A percentile compares a stretch with the other conserved stretches of the same genome.
These are phyloP conservation scores for Drosophila serrata DNA, from an alignment of 1,140 invertebrate species.

Conservation along the genomic window DNA sequence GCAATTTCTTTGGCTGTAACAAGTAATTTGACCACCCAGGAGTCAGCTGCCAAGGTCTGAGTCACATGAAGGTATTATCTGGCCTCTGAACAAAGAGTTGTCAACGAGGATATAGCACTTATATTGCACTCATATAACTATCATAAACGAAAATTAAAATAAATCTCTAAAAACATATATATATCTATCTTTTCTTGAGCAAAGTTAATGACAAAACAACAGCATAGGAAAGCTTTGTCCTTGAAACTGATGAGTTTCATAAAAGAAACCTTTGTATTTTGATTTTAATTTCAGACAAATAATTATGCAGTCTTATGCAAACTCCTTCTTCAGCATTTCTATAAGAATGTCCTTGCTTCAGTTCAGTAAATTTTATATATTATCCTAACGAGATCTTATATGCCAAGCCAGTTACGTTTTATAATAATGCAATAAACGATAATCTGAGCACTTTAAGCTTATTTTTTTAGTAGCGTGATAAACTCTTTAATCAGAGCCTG, in stretches of 20 bases:
- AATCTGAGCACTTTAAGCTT: slow-evolving; percentile 33
- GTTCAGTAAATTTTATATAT: not conserved
- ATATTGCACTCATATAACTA: not conserved
- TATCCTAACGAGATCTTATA: slow-evolving; percentile 4
- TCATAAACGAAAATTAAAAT: not conserved
- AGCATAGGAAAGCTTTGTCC: not conserved
- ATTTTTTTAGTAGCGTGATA: slow-evolving; percentile 22
- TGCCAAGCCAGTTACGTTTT: slow-evolving; percentile 10
- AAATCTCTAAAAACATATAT: not conserved
- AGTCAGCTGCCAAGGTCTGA: slow-evolving; percentile 53
- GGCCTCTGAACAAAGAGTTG: not conserved
- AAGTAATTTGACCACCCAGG: slow-evolving; percentile 58
- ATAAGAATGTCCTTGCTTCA: not conserved
- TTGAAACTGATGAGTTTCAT: not conserved
- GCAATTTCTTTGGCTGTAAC: slow-evolving; percentile 68
- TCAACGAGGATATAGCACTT: not conserved
- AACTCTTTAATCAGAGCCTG: slow-evolving; percentile 41
- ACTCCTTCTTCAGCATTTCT: not conserved
- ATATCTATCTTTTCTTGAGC: not conserved
- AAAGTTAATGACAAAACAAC: not conserved
- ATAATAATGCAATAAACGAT: slow-evolving; percentile 25
- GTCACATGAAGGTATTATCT: not conserved
- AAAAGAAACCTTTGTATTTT: too few relatives aligned
- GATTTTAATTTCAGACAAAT: not conserved
- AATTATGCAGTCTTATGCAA: not conserved